phyloP scores from a whole-genome alignment of 2,797 vertebrate species.

The Eutrigla gurnardus region DNA sequence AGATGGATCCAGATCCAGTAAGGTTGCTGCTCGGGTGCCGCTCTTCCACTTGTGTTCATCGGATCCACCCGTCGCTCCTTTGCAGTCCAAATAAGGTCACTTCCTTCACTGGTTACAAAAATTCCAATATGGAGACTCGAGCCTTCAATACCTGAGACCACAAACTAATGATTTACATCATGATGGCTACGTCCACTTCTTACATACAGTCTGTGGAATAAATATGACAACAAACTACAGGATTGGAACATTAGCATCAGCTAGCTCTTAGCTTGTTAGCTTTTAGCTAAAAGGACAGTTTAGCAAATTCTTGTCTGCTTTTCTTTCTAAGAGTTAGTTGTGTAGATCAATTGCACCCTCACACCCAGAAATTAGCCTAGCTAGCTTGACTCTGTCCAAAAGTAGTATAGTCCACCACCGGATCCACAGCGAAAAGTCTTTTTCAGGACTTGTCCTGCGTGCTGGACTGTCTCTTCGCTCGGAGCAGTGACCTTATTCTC shows the following conservation, averaged over 20 bases:
- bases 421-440: background rate
- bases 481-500: background rate
- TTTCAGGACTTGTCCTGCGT: background rate
- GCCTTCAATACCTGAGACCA: too few species aligned
- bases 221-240: background rate
- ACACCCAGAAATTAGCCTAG: background rate
- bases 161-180: too few species aligned
- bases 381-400: background rate
- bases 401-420: background rate
- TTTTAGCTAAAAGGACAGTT: constrained; percentile 5
- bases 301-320: background rate
- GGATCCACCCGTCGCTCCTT: too few species aligned
- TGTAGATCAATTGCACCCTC: background rate
- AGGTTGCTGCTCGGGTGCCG: too few species aligned
- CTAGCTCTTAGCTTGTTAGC: background rate
- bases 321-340: background rate
- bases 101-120: too few species aligned
- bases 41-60: too few species aligned
- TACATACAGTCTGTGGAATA: background rate
- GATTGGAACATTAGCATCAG: background rate
- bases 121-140: too few species aligned
- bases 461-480: background rate
- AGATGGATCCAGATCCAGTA: too few species aligned
- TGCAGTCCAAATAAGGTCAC: too few species aligned
- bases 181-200: too few species aligned